These are phyloP conservation scores for Andricus quercusramuli DNA, from an alignment of 2,888 invertebrate species.

Conservation along the genomic window DNA sequence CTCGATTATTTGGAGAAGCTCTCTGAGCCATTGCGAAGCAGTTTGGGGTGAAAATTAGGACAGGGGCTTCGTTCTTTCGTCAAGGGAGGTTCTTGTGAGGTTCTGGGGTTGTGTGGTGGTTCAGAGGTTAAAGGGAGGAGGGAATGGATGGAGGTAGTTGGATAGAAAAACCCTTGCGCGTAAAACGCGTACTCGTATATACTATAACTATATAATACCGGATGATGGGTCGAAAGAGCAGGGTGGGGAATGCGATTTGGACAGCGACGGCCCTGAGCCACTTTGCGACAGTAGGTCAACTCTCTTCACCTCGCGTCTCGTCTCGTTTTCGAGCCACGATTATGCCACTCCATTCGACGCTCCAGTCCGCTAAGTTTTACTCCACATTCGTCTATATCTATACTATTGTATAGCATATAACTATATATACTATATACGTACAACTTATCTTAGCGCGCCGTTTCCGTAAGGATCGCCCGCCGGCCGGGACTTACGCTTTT, in stretches of 20 bases:
- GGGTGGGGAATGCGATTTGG: constrained; percentile 72
- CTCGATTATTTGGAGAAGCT: constrained; percentile 14
- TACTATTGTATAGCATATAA: too few relatives aligned
- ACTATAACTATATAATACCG: constrained; percentile 37
- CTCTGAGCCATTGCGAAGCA: neutral
- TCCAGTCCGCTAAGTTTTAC: constrained; percentile 54
- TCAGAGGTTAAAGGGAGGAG: neutral
- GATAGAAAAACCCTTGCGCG: constrained; percentile 32
- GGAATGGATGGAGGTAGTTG: neutral
- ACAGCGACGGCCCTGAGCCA: constrained; percentile 78
- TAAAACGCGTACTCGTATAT: constrained; percentile 30
- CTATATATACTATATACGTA: too few relatives aligned
- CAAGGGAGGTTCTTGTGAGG: neutral
- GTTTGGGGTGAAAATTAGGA: neutral
- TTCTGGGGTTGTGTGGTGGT: too few relatives aligned
- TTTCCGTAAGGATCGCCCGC: constrained; percentile 19
- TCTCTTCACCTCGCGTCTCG: constrained; percentile 75
- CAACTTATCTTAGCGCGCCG: neutral
- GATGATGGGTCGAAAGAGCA: constrained; percentile 56
- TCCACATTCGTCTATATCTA: constrained; percentile 49
- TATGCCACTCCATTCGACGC: constrained; percentile 59
- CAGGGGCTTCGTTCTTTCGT: constrained; percentile 8
- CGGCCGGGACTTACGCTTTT: constrained; percentile 8
- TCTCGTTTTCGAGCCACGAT: constrained; percentile 75
- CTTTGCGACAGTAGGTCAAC: constrained; percentile 78